phyloP scores from a whole-genome alignment of 2,797 vertebrate genomes.

The Botia almorhae region DNA sequence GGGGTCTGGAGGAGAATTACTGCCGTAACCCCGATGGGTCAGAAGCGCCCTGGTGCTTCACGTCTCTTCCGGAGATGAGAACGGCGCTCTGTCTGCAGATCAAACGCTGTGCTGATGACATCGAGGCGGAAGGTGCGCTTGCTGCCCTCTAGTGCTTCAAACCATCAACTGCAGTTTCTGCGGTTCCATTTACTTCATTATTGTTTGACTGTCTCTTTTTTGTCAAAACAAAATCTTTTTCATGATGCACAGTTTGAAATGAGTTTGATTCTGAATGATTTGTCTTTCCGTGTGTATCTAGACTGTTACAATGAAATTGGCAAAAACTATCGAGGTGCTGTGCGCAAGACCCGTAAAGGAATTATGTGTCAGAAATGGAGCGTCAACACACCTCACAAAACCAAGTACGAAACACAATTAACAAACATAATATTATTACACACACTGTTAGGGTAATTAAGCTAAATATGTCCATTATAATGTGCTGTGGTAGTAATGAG shows the following conservation, averaged over 20 bases:
- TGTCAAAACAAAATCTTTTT: too few relatives aligned
- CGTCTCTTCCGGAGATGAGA: slow-evolving; percentile 79
- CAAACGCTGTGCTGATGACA: slow-evolving; percentile 88
- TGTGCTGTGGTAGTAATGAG: too few relatives aligned
- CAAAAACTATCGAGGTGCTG: slow-evolving; percentile 81
- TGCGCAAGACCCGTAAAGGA: slow-evolving; percentile 93
- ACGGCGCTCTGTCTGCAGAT: slow-evolving; percentile 94
- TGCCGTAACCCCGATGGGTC: slow-evolving; percentile 96
- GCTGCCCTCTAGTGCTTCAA: slow-evolving; percentile 55
- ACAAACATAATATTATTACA: not conserved
- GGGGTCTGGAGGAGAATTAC: slow-evolving; percentile 93
- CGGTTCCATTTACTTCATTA: not conserved
- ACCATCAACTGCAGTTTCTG: slow-evolving; percentile 23
- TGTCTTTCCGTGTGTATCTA: slow-evolving; percentile 43
- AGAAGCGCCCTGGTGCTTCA: slow-evolving; percentile 94
- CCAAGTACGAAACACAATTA: slow-evolving; percentile 76
- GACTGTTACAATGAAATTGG: slow-evolving; percentile 88
- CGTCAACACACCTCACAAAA: slow-evolving; percentile 81
- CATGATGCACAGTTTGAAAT: not conserved
- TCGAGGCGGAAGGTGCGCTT: slow-evolving; percentile 82
- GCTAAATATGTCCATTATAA: not conserved
- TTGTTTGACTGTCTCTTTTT: too few relatives aligned
- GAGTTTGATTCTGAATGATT: not conserved
- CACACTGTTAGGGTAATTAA: not conserved
- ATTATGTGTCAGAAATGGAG: slow-evolving; percentile 92